Evolutionary conservation across 1,140 invertebrate genomes (phyloP), one percentile per base, ranked within the genome.

Genomic region (Eubasilissa regina): DNA sequence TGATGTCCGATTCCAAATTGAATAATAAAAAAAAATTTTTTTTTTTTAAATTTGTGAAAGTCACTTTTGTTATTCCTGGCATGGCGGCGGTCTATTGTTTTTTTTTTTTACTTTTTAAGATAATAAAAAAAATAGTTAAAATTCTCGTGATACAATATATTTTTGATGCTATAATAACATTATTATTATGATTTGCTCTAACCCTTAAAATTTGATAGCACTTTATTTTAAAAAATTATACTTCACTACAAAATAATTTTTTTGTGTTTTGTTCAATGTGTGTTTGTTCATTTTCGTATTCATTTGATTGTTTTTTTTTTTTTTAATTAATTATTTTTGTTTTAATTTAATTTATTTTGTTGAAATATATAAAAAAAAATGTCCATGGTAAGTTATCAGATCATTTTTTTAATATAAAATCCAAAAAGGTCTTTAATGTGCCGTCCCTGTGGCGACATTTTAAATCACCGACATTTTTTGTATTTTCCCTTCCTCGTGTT

Each of bases 31-130:
- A 21, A 45, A 19, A 74, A 62, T 47, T 47, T 70, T 47, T 70
- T 70, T 75, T 48, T 19, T 19, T 11, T 66, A 79, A 82, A 80
- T 82, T 82, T 82, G 78, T 73, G 81, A 82, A 82, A 82, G 81
- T 82, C 81, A 82, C 81, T 79, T 77, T 77, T 76, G 12, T 77
- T 58, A 53, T 70, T 66, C 45, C 68, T 68, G 64, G 64, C 64
- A 68, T 68, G 64, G 45, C 21, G 44, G 53, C 21, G 44, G 53
- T 76, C 45, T 62, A 21, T 45, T 35, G 12, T 68, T 51, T 19
- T 51, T 43, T 45, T 62, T 62, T 15, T 47, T 25, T 77, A 51
- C 44, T 74, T 19, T 15, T 45, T 12, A 7, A 10, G 8, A 56
- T 25, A 17, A n/a, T 19, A 62, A 75, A 56, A 75, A 58, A 60